Conservation (phyloP, 64 coral and sea anemone genomes). For the Porites australiensis region DNA sequence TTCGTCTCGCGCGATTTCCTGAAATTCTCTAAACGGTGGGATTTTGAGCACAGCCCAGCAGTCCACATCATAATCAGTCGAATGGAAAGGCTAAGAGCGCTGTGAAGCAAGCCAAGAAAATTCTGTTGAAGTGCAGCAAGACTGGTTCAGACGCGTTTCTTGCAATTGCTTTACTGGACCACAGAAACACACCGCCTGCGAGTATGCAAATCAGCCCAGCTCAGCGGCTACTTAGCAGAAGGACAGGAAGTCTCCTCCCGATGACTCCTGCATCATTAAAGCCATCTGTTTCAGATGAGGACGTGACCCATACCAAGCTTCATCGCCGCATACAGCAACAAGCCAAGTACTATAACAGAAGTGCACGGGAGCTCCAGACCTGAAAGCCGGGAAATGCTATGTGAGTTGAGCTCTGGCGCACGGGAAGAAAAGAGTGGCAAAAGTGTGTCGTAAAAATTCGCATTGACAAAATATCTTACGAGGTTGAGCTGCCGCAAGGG, state of each 20-base stretch:
- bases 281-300: conserved; percentile 1
- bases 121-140: too few relatives aligned
- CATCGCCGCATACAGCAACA: background rate
- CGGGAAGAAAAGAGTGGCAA: conserved; percentile 15
- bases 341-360: conserved; percentile 7
- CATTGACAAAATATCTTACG: too few relatives aligned
- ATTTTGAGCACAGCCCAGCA: too few relatives aligned
- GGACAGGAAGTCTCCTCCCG: conserved; percentile 31
- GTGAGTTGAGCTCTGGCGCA: background rate
- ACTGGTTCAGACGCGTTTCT: too few relatives aligned
- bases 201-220: background rate
- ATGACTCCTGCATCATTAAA: background rate
- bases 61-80: too few relatives aligned
- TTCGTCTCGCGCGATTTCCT: too few relatives aligned
- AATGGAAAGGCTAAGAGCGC: too few relatives aligned
- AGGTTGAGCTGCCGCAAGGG: too few relatives aligned
- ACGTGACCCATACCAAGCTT: conserved; percentile 4
- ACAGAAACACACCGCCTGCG: background rate
- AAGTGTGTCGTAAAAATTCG: too few relatives aligned
- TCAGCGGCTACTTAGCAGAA: background rate
- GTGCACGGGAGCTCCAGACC: background rate
- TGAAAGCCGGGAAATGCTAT: conserved; percentile 5
- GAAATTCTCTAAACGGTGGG: too few relatives aligned
- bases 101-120: too few relatives aligned
- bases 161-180: background rate